Base-by-base conservation (phyloP, 2,888 invertebrate species). In the Prenolepis imparis region DNA sequence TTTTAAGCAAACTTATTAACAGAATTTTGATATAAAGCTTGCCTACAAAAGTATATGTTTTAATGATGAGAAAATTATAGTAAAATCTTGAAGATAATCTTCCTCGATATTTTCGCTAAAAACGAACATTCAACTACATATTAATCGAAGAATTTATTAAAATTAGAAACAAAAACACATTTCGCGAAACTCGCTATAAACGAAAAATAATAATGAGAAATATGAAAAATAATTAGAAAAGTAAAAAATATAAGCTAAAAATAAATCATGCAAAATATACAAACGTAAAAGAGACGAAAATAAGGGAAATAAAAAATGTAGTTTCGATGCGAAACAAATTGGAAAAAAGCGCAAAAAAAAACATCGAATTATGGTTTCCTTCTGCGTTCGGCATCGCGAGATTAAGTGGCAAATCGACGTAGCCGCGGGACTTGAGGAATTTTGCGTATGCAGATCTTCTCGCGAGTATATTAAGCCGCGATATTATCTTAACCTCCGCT, bases 401-500 rank as follows among this genome's bases (percentile, higher is more conserved):
- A 78, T 70, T 44, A 68, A 78, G 52, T 59, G 44, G 44, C 72
- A 36, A 28, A 78, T 18, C 32, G 32, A 15, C 32, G 41, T 78
- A 32, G 72, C 78, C 78, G 57, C 70, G 57, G 72, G 70, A 68
- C 36, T 55, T 8, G 2, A 21, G 41, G n/a, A 78, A 78, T 78
- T 78, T 70, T 59, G 72, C 41, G 28, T 32, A 59, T 59, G 72
- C 72, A 48, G 78, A 78, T 59, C 36, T 44, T 78, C 59, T 59
- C 57, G 77, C 74, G 28, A 68, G 68, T 32, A 21, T 78, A 78
- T 78, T 78, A 78, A 41, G 32, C 41, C 78, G 57, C 78, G 78
- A 78, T 78, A 78, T 72, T 78, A 78, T 78, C 78, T 78, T 72
- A 78, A 59, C 72, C 44, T 78, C 78, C 44, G 24, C 78, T 4